A percentile compares a stretch with the other conserved stretches of the same genome.
Evolutionary conservation across 2,797 vertebrate species (phyloP).

Genomic region (Notolabrus celidotus): DNA sequence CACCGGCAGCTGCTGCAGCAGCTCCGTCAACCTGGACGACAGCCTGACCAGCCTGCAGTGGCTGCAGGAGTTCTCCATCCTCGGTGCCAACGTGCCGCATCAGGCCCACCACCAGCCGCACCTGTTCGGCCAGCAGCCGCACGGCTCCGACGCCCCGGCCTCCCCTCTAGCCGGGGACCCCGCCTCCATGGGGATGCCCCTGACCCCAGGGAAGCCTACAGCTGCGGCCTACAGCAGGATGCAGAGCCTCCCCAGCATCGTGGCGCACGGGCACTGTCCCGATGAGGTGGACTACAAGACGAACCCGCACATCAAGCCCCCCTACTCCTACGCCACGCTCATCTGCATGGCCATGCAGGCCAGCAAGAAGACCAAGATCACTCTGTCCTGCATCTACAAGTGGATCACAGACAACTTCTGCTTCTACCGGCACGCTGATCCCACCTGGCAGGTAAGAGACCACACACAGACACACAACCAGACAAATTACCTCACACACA

Average conservation of each 20-base stretch:
- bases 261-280: constrained; percentile 86
- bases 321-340: constrained; percentile 95
- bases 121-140: constrained; percentile 80
- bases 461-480: constrained; percentile 24
- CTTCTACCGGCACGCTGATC: constrained; percentile 95
- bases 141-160: constrained; percentile 86
- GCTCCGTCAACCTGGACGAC: constrained; percentile 89
- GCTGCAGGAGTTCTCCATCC: constrained; percentile 96
- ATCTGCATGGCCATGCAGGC: constrained; percentile 99
- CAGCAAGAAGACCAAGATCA: constrained; percentile 94
- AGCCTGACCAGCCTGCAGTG: constrained; percentile 97
- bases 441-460: constrained; percentile 95
- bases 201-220: constrained; percentile 92
- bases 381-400: constrained; percentile 95
- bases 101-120: constrained; percentile 77
- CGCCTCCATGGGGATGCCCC: constrained; percentile 89
- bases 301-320: constrained; percentile 91
- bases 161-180: constrained; percentile 94
- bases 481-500: constrained; percentile 14
- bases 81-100: constrained; percentile 85
- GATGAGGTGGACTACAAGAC: constrained; percentile 95
- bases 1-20: constrained; percentile 24
- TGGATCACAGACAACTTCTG: constrained; percentile 99
- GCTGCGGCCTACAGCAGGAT: constrained; percentile 89
- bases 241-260: constrained; percentile 73